Evolutionary conservation across 2,113 vertebrate genomes (phyloP), one percentile per base, ranked within the genome.

Genomic region (Todiramphus saurophagus): DNA sequence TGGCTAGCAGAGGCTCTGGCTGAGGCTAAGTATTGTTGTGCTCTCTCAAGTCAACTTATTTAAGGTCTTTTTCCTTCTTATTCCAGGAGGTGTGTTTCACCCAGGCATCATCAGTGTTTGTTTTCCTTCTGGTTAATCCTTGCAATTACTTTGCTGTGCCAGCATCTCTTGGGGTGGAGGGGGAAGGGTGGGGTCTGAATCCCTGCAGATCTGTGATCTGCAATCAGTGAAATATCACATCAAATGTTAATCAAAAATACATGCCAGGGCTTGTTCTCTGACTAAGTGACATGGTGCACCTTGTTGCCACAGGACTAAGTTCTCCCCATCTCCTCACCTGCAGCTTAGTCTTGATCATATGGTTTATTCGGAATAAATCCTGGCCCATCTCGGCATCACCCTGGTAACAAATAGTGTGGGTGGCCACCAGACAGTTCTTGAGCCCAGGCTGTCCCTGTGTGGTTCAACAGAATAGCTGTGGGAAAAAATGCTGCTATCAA

Each of bases 401-500:
- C 62, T 63, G 60, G 10, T 35, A 39, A 13, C 5, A 69, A 46
- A 10, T 33, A 28, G 17, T 10, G 21, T 15, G 13, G n/a, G 31
- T 59, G 56, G 25, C 10, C 3, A 1, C 41, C 37, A 41, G 51
- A 30, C 13, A n/a, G 10, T 8, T 84, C 44, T 39, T 74, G 41
- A 75, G 41, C 2, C 9, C 9, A 5, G 15, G 14, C 19, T 74
- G 25, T n/a, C 28, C 20, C n/a, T 48, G 6, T 31, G 23, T 2
- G 0, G 11, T 21, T 73, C 44, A 58, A 5, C 30, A 33, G 23
- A 4, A 4, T 0, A 12, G 5, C 0, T 67, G 31, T 8, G 66
- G 56, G 16, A 9, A 51, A 73, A 68, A 75, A 63, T 30, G 10
- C 2, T 33, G 35, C 20, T 24, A 3, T 41, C 19, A 50, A 62